A percentile compares a stretch with the other conserved stretches of the same genome.
phyloP scores from a whole-genome alignment of 2,888 invertebrate genomes.

The Tortricodes alternella region DNA sequence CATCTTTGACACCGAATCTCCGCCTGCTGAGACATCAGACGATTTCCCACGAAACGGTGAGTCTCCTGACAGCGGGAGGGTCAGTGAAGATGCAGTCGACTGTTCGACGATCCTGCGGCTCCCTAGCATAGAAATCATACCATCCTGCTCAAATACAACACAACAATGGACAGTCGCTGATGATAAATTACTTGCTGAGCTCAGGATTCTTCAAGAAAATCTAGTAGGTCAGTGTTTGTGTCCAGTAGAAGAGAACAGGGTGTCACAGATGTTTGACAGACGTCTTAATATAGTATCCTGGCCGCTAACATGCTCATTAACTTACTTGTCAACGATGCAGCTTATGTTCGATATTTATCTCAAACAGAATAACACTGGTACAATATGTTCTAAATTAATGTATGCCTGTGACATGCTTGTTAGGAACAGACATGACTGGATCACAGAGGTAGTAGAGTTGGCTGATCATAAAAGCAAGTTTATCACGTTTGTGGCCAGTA shows the following conservation, averaged over 20 bases:
- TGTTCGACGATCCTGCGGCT: slow-evolving; percentile 69
- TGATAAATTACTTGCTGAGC: slow-evolving; percentile 73
- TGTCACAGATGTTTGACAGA: slow-evolving; percentile 88
- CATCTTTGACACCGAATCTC: slow-evolving; percentile 68
- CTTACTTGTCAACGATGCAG: slow-evolving; percentile 92
- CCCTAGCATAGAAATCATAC: slow-evolving; percentile 64
- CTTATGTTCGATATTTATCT: slow-evolving; percentile 92
- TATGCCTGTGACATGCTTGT: slow-evolving; percentile 91
- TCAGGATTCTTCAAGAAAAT: slow-evolving; percentile 84
- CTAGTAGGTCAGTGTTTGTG: slow-evolving; percentile 91
- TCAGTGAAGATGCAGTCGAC: slow-evolving; percentile 79
- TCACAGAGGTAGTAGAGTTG: slow-evolving; percentile 91
- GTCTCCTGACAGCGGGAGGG: slow-evolving; percentile 77
- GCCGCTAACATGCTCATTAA: slow-evolving; percentile 82
- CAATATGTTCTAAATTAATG: slow-evolving; percentile 91
- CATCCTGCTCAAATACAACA: slow-evolving; percentile 66
- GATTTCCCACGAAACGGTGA: slow-evolving; percentile 73
- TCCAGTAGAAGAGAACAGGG: slow-evolving; percentile 86
- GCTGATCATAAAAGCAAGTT: slow-evolving; percentile 91
- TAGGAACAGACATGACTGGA: slow-evolving; percentile 91
- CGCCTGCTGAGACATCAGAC: slow-evolving; percentile 68
- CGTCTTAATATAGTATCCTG: slow-evolving; percentile 76
- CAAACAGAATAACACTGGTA: slow-evolving; percentile 91
- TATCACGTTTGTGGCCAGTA: slow-evolving; percentile 90
- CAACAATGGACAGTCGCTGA: slow-evolving; percentile 66